These are phyloP conservation scores for Mesitornis unicolor DNA, from an alignment of 2,113 vertebrate genomes.

Conservation along the genomic window DNA sequence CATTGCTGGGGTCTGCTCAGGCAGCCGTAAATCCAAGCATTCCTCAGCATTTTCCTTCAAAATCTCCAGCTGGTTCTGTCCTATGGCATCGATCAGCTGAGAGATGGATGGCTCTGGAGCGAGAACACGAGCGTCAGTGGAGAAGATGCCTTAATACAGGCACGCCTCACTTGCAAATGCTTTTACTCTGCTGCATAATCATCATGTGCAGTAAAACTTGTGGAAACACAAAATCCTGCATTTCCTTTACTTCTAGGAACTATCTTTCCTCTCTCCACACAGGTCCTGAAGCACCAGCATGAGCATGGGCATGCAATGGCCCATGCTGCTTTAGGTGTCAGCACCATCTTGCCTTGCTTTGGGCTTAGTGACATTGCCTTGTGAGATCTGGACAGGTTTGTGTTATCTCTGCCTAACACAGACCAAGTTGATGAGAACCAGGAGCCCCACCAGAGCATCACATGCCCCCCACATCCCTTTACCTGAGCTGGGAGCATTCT, in stretches of 20 bases:
- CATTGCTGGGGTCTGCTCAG: neutral
- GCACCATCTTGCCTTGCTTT: neutral
- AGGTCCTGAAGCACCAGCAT: neutral
- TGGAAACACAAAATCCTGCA: neutral
- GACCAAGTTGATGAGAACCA: neutral
- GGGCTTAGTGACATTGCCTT: neutral
- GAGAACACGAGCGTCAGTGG: neutral
- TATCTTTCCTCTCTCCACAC: neutral
- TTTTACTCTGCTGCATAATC: neutral
- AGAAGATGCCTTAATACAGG: neutral
- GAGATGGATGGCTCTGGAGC: slow-evolving; percentile 35
- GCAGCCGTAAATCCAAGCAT: slow-evolving; percentile 25
- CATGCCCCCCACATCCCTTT: neutral
- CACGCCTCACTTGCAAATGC: neutral
- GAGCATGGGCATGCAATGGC: fast-evolving
- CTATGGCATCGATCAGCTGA: slow-evolving; percentile 46
- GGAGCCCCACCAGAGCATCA: neutral
- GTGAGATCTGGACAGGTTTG: neutral
- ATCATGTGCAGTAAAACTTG: neutral
- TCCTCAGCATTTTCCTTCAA: slow-evolving; percentile 28
- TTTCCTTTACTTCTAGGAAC: neutral
- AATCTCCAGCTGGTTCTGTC: slow-evolving; percentile 33
- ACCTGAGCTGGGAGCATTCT: slow-evolving; percentile 11
- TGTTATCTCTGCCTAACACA: neutral
- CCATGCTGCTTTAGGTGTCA: neutral